A percentile compares a stretch with the other conserved stretches of the same genome.
Evolutionary conservation across 2,113 vertebrate genomes (phyloP).

Genomic region (Psammodynastes pulverulentus): DNA sequence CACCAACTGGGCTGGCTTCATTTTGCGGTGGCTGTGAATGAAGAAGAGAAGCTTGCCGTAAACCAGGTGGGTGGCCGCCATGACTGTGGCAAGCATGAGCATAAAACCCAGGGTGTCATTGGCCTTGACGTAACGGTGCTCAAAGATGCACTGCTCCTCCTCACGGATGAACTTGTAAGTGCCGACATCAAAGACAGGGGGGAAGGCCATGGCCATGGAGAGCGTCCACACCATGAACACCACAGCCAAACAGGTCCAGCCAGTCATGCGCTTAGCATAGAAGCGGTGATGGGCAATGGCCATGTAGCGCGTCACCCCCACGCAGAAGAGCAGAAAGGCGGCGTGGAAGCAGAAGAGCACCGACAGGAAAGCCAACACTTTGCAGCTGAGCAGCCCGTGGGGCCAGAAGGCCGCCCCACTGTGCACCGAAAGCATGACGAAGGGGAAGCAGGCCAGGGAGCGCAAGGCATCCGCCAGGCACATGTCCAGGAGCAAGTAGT

Average conservation of each 20-base stretch:
- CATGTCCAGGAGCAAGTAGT: conserved; percentile 93
- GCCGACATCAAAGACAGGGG: conserved; percentile 90
- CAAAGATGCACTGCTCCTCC: conserved; percentile 92
- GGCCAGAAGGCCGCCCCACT: conserved; percentile 81
- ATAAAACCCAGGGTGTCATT: conserved; percentile 94
- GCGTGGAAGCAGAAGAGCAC: conserved; percentile 95
- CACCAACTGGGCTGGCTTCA: conserved; percentile 92
- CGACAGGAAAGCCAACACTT: conserved; percentile 89
- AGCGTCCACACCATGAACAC: conserved; percentile 94
- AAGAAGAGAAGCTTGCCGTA: conserved; percentile 95
- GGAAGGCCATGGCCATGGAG: conserved; percentile 92
- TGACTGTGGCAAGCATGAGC: conserved; percentile 87
- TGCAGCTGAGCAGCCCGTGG: conserved; percentile 84
- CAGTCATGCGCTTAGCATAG: conserved; percentile 91
- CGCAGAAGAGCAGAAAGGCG: conserved; percentile 91
- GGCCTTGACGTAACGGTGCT: conserved; percentile 91
- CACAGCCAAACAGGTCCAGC: conserved; percentile 88
- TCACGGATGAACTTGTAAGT: conserved; percentile 89
- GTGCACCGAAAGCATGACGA: conserved; percentile 88
- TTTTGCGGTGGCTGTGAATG: conserved; percentile 94
- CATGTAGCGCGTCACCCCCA: conserved; percentile 95
- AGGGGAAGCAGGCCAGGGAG: conserved; percentile 90
- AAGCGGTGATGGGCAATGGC: conserved; percentile 95
- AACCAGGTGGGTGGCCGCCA: conserved; percentile 88
- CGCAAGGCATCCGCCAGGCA: conserved; percentile 89